Conservation (phyloP, 2,888 invertebrate species). For the Hydriomena furcata region DNA sequence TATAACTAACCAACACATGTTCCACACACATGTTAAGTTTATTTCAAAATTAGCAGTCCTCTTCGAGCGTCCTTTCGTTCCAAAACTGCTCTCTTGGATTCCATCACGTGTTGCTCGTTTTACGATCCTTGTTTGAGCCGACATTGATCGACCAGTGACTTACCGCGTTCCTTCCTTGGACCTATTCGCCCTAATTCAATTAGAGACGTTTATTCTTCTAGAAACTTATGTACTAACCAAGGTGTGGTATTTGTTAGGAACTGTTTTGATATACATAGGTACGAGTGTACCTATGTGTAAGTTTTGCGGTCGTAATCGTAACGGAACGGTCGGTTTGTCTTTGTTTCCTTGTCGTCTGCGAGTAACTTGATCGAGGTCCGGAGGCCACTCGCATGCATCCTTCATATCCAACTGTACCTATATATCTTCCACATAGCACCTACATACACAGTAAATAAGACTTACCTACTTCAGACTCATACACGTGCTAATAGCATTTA, state of each 20-base stretch:
- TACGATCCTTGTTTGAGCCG: conserved; percentile 3
- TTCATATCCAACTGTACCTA: conserved; percentile 5
- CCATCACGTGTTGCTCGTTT: conserved; percentile 11
- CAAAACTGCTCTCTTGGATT: conserved; percentile 4
- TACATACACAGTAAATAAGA: too few relatives aligned
- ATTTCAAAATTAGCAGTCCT: background rate
- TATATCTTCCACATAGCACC: too few relatives aligned
- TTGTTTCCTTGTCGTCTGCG: conserved; percentile 25
- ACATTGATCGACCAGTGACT: conserved; percentile 24
- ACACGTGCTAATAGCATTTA: too few relatives aligned
- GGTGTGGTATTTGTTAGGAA: background rate
- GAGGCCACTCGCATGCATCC: conserved; percentile 25
- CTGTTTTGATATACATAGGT: background rate
- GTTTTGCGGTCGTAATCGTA: conserved; percentile 28
- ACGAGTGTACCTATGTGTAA: background rate
- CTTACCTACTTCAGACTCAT: too few relatives aligned
- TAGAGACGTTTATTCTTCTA: conserved; percentile 23
- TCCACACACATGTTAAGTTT: conserved; percentile 19
- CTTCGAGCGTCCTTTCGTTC: background rate
- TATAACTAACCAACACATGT: conserved; percentile 13
- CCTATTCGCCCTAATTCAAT: conserved; percentile 33
- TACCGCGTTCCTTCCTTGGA: conserved; percentile 21
- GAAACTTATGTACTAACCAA: background rate
- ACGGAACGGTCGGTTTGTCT: conserved; percentile 29
- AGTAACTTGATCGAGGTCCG: conserved; percentile 30